phyloP scores from a whole-genome alignment of 2,888 invertebrate species.

The Cheilosia grossa region DNA sequence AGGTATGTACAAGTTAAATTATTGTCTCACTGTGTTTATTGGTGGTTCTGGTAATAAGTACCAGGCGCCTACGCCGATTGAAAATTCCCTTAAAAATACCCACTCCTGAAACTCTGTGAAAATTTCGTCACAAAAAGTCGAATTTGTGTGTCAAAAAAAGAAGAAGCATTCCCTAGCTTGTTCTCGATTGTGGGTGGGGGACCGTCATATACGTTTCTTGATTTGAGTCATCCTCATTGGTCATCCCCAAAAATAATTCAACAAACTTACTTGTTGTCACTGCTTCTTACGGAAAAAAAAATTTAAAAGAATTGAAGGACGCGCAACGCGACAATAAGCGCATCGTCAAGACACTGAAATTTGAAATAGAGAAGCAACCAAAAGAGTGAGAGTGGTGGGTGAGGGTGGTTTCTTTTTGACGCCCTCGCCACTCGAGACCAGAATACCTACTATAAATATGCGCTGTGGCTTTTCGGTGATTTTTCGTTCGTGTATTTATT shows the following conservation, averaged over 20 bases:
- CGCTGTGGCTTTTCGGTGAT: background rate
- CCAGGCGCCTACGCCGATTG: too few species aligned
- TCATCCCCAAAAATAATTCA: slow-evolving; percentile 57
- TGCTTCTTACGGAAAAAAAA: slow-evolving; percentile 9
- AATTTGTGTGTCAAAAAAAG: slow-evolving; percentile 8
- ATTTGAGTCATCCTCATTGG: slow-evolving; percentile 50
- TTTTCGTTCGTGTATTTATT: slow-evolving; percentile 25
- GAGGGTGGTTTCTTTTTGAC: slow-evolving; percentile 37
- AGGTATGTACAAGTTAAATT: slow-evolving; percentile 32
- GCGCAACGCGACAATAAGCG: slow-evolving; percentile 8
- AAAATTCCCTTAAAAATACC: too few species aligned
- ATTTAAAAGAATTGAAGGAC: slow-evolving; percentile 37
- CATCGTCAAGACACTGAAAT: slow-evolving; percentile 18
- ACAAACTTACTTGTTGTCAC: slow-evolving; percentile 22
- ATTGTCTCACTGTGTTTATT: slow-evolving; percentile 7
- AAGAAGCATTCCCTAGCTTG: background rate
- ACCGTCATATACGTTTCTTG: background rate
- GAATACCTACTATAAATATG: slow-evolving; percentile 28
- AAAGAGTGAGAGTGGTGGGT: slow-evolving; percentile 32
- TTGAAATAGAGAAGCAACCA: slow-evolving; percentile 24
- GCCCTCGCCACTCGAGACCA: slow-evolving; percentile 39
- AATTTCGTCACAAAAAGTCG: background rate
- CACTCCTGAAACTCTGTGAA: background rate
- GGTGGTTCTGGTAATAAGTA: background rate
- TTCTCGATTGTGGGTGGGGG: background rate